Conservation (phyloP, 2,113 vertebrate species). For the Ifrita kowaldi region DNA sequence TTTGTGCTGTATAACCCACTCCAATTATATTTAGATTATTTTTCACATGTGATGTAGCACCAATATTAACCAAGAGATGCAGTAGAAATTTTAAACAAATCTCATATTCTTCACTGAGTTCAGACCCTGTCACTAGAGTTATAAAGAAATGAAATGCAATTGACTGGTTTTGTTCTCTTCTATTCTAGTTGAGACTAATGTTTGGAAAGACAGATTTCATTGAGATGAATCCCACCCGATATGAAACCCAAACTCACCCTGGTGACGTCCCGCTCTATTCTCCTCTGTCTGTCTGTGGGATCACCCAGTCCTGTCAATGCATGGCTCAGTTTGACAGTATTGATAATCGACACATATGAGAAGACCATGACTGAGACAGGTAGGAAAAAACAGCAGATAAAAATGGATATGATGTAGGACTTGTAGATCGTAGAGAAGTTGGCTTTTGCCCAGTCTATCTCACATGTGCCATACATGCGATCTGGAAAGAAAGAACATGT, state of each 20-base stretch:
- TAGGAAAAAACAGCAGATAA: slow-evolving; percentile 83
- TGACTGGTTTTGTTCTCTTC: neutral
- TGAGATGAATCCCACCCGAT: neutral
- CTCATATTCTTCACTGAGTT: neutral
- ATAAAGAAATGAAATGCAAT: neutral
- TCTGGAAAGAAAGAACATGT: slow-evolving; percentile 58
- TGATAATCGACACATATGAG: slow-evolving; percentile 81
- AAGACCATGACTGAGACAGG: slow-evolving; percentile 80
- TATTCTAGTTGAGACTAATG: neutral
- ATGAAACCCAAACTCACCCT: slow-evolving; percentile 59
- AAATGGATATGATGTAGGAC: slow-evolving; percentile 82
- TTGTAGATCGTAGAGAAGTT: slow-evolving; percentile 87
- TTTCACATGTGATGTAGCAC: neutral
- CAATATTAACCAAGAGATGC: neutral
- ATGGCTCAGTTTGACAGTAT: slow-evolving; percentile 83
- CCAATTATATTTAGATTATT: neutral
- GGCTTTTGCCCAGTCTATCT: slow-evolving; percentile 88
- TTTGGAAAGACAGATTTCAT: neutral
- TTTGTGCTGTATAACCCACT: neutral
- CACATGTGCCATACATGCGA: slow-evolving; percentile 82
- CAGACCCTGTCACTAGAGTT: neutral
- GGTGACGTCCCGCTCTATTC: slow-evolving; percentile 78
- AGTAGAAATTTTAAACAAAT: neutral
- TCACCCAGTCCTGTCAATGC: slow-evolving; percentile 72
- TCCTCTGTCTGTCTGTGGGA: slow-evolving; percentile 77